Percentiles rank a stretch among this genome's conserved stretches.
phyloP scores from a whole-genome alignment of 53 echinoderm and acorn worm genomes.

The Glandiceps talaboti region DNA sequence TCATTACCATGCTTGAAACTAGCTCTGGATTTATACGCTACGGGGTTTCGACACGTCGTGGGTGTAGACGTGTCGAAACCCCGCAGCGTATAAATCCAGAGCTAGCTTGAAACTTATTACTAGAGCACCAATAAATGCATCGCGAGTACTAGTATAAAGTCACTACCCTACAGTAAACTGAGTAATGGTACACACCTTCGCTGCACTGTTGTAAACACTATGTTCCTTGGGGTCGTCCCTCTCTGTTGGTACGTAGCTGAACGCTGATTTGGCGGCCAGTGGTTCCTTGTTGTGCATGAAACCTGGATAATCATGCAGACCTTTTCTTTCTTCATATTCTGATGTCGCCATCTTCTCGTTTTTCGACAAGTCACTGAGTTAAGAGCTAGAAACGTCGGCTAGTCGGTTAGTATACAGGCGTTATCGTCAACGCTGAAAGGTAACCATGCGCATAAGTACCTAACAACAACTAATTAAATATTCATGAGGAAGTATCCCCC shows the following conservation, averaged over 20 bases:
- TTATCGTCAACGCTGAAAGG: background rate
- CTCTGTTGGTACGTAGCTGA: constrained; percentile 77
- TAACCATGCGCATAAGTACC: background rate
- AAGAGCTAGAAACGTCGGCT: too few relatives aligned
- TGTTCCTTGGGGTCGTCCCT: constrained; percentile 35
- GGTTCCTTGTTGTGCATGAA: constrained; percentile 85
- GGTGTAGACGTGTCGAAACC: too few relatives aligned
- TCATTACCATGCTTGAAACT: too few relatives aligned
- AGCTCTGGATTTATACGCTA: too few relatives aligned
- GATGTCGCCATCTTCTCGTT: background rate
- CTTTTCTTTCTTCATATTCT: background rate
- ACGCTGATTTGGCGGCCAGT: constrained; percentile 79
- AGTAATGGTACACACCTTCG: constrained; percentile 32
- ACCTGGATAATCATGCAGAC: constrained; percentile 46
- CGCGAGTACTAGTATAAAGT: too few relatives aligned
- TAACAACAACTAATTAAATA: background rate
- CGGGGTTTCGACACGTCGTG: too few relatives aligned
- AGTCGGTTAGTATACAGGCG: background rate
- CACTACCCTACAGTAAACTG: too few relatives aligned
- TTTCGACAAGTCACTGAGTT: background rate
- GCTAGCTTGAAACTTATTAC: too few relatives aligned
- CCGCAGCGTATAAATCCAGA: too few relatives aligned
- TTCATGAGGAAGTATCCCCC: background rate
- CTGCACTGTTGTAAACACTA: constrained; percentile 72
- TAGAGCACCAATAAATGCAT: too few relatives aligned